Base-by-base conservation (phyloP, 2,797 vertebrate species). In the Eleutherodactylus coqui region DNA sequence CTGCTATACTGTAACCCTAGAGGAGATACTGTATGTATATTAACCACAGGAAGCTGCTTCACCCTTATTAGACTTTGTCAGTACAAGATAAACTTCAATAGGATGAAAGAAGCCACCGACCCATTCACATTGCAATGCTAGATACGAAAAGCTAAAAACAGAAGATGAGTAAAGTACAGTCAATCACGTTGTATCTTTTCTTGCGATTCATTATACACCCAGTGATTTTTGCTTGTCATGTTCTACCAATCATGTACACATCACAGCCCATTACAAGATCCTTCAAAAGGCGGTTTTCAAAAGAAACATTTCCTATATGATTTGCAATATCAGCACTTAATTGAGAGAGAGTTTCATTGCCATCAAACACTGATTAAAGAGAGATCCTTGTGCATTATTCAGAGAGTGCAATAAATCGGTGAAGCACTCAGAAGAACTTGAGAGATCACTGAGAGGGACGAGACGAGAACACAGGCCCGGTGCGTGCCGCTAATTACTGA, bases 311-410 rank as follows among this genome's bases (percentile, higher is more conserved):
- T 47, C 34, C 53, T 86, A 32, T 79, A 51, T 58, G 78, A 79
- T 80, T 72, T 86, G 84, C 53, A 27, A 72, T 8, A 58, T 86
- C 85, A 75, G 70, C 79, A 62, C 29, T 75, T 76, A 75, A 70
- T 55, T 60, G 85, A 58, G 69, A 78, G 45, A 24, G 53, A 47
- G 76, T 21, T 55, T 72, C 17, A 21, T 60, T 29, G 49, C 19
- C 67, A 49, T 62, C 49, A 78, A 79, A 38, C 79, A 62, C 58
- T 55, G 73, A 86, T 86, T 78, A 83, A 58, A 82, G 80, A 49
- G 34, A 72, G 36, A 10, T 82, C n/a, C 73, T 60, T 78, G 67
- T 83, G 19, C 79, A 83, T 87, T 83, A 83, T 83, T 87, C 64
- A 87, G 29, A 87, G 29, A 78, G 73, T 60, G 67, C 41, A 27